Percentiles rank a stretch among this genome's conserved stretches.
phyloP scores from a whole-genome alignment of 2,113 vertebrate species.

The Hipposideros armiger region DNA sequence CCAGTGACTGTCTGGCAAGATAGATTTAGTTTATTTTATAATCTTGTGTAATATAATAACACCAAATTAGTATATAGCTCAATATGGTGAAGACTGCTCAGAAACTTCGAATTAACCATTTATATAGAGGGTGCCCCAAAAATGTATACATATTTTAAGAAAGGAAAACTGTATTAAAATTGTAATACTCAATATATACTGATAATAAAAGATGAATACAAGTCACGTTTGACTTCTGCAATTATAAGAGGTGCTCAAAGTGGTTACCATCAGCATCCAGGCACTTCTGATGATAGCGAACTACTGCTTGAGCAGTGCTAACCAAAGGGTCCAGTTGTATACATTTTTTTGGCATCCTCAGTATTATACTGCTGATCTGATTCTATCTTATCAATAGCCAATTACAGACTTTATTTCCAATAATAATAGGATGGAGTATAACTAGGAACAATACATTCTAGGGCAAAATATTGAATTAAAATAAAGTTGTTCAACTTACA shows the following conservation, averaged over 20 bases:
- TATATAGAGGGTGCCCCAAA: background rate
- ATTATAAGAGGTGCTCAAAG: too few relatives aligned
- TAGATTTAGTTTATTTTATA: background rate
- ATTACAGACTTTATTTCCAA: background rate
- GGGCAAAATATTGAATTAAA: background rate
- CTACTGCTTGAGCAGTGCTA: too few relatives aligned
- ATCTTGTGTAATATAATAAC: background rate
- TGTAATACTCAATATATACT: too few relatives aligned
- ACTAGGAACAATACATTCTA: background rate
- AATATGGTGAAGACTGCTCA: background rate
- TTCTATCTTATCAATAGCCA: background rate
- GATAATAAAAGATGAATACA: too few relatives aligned
- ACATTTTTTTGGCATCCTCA: too few relatives aligned
- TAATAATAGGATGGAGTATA: background rate
- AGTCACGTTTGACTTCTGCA: too few relatives aligned
- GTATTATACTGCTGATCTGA: background rate
- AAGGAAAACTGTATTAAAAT: too few relatives aligned
- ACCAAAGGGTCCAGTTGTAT: too few relatives aligned
- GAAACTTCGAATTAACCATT: background rate
- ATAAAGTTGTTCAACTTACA: constrained; percentile 89
- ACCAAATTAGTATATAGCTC: background rate
- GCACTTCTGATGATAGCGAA: too few relatives aligned
- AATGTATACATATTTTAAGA: too few relatives aligned
- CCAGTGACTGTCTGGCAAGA: background rate
- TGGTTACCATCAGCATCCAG: too few relatives aligned